Evolutionary conservation across 2,113 vertebrate species (phyloP), one percentile per base, ranked within the genome.

Genomic region (Austrofundulus limnaeus): DNA sequence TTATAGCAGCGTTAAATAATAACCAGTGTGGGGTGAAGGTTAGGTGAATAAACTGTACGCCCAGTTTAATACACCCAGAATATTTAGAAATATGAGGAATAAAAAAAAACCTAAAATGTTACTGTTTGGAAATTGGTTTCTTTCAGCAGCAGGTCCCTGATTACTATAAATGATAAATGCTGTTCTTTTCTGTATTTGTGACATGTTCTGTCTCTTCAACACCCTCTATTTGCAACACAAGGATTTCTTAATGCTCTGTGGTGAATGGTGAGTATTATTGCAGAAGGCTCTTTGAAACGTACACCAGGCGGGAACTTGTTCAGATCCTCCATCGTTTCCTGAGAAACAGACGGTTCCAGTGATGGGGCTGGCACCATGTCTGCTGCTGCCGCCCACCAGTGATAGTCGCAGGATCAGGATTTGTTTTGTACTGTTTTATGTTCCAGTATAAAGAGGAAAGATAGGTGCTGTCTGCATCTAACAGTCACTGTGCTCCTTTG

Each of bases 201-300:
- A 20, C 14, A 65, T 37, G 13, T 23, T 66, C 23, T 51, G 13
- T 56, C 41, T 78, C 23, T 56, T 43, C 41, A 25, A 41, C 24
- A 24, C 38, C 47, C 43, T 42, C 16, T 21, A 59, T 77, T 52
- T 13, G 16, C 61, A 53, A 39, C 57, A 60, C 64, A 25, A 56
- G 80, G 50, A 85, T 66, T 76, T 70, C 72, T 57, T 72, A 28
- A 68, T 70, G 20, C 4, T 0, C 75, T 57, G 38, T 24, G 45
- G 51, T 75, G 67, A 67, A 57, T 50, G 68, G 65, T 20, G 58
- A 65, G 52, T 67, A 70, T 84, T 80, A 79, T 84, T 85, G 78
- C 78, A 80, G 61, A 71, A 66, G 80, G 59, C 64, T 53, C 41
- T 14, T 48, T 67, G 56, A 57, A 75, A 66, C 60, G 39, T 77